Conservation (phyloP, 2,888 invertebrate species). For the Seira ritae region DNA sequence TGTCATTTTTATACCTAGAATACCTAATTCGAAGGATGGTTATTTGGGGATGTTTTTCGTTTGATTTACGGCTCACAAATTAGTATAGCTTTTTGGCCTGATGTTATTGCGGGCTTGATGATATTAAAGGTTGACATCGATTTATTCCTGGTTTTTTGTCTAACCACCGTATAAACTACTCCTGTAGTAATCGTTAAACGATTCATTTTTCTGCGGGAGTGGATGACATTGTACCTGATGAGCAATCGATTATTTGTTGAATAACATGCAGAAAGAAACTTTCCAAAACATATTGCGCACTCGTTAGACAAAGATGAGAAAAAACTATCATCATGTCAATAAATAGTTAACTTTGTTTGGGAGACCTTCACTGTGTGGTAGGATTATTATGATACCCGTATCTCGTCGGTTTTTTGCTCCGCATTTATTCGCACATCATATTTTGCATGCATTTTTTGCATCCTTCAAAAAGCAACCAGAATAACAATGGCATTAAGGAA, state of each 20-base stretch:
- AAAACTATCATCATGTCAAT: too few relatives aligned
- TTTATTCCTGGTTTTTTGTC: slow-evolving; percentile 49
- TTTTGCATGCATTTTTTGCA: too few relatives aligned
- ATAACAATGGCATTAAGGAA: too few relatives aligned
- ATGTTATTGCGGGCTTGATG: too few relatives aligned
- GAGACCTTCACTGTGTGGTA: slow-evolving; percentile 37
- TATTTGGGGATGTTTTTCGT: slow-evolving; percentile 22
- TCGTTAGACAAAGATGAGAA: too few relatives aligned
- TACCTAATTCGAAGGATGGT: slow-evolving; percentile 38
- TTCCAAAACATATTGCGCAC: slow-evolving; percentile 15
- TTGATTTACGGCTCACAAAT: too few relatives aligned
- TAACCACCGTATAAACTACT: too few relatives aligned
- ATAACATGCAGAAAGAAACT: slow-evolving; percentile 16
- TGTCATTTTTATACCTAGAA: slow-evolving; percentile 55
- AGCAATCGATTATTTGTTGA: slow-evolving; percentile 45
- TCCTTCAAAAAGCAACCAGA: too few relatives aligned
- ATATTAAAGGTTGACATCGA: slow-evolving; percentile 40
- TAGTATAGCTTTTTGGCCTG: too few relatives aligned
- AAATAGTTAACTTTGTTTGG: slow-evolving; percentile 19
- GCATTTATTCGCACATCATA: too few relatives aligned
- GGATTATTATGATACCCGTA: slow-evolving; percentile 45
- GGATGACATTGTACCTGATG: slow-evolving; percentile 43
- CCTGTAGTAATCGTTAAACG: too few relatives aligned
- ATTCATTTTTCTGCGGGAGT: too few relatives aligned
- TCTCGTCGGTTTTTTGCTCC: slow-evolving; percentile 46